Percentiles rank a stretch among this genome's conserved stretches.
Evolutionary conservation across 2,888 invertebrate genomes (phyloP).

Genomic region (Dilophus febrilis): DNA sequence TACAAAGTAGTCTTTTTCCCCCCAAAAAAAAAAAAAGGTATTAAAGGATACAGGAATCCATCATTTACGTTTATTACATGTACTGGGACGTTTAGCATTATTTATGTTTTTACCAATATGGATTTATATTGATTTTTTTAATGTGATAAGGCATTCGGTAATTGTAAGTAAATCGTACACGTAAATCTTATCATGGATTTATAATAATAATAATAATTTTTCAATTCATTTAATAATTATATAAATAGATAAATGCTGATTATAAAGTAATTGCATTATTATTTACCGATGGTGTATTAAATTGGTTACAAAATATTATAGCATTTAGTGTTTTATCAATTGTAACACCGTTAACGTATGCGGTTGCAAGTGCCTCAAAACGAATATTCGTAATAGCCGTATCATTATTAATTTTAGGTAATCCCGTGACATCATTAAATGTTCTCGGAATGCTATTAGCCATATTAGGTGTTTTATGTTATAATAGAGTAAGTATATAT

Average conservation of each 20-base stretch:
- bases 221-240: conserved; percentile 1
- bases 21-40: too few species aligned
- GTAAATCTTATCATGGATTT: conserved; percentile 1
- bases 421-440: conserved; percentile 79
- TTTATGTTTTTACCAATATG: conserved; percentile 72
- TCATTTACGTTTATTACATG: conserved; percentile 67
- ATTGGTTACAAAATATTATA: conserved; percentile 88
- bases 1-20: not conserved
- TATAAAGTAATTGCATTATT: conserved; percentile 42
- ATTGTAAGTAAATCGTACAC: conserved; percentile 34
- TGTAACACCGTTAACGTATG: conserved; percentile 88
- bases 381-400: conserved; percentile 80
- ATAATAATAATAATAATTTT: not conserved
- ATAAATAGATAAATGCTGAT: conserved; percentile 33
- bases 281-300: conserved; percentile 66
- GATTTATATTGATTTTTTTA: conserved; percentile 50
- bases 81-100: conserved; percentile 62
- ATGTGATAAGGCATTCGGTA: conserved; percentile 41
- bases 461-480: conserved; percentile 73
- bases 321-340: conserved; percentile 85
- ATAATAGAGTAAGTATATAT: conserved; percentile 59
- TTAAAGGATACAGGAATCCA: conserved; percentile 76
- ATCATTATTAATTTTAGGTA: conserved; percentile 71
- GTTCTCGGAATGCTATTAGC: conserved; percentile 82
- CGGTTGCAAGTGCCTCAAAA: conserved; percentile 90